Evolutionary conservation across 2,888 invertebrate species (phyloP), one percentile per base, ranked within the genome.

Genomic region (Conops quadrifasciatus): DNA sequence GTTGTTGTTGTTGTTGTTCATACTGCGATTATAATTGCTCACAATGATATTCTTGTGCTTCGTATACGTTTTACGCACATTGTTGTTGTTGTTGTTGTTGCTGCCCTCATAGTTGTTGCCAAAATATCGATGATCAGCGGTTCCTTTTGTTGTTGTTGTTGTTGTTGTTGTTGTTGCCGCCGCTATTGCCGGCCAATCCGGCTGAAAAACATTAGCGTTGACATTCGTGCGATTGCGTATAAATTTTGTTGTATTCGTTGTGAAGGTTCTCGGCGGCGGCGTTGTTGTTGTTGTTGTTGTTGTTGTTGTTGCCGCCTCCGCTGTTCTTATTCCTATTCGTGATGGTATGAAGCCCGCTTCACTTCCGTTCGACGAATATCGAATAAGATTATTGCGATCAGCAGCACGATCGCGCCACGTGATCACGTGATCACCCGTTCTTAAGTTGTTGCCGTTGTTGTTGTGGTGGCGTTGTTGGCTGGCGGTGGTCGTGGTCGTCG

Each of bases 161-260:
- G n/a, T 71, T 73, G 71, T 72, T 67, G 51, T 71, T 74, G 51
- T 78, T 71, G 70, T 70, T 73, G 68, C 73, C 72, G 73, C 43
- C 65, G 53, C 62, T 70, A 43, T 60, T 71, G 13, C 64, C 64
- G 36, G 36, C 36, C 36, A 36, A 30, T 80, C 82, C 72, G 86
- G 85, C 83, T 82, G 85, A 77, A 81, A 86, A 75, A 82, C 82
- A 79, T 83, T 86, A 73, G 85, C 83, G 79, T 86, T 82, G 75
- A 86, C 84, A 78, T 86, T 86, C n/a, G n/a, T n/a, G 49, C 83
- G 84, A 77, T 85, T 85, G 67, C 82, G 82, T 73, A 80, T 79
- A 64, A 79, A 79, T 64, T 81, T 76, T n/a, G 67, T 73, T 60
- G 75, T 69, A 45, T 74, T 67, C 19, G 72, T 71, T 28, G 62